phyloP scores from a whole-genome alignment of 2,888 invertebrate genomes.

The Deilephila porcellus region DNA sequence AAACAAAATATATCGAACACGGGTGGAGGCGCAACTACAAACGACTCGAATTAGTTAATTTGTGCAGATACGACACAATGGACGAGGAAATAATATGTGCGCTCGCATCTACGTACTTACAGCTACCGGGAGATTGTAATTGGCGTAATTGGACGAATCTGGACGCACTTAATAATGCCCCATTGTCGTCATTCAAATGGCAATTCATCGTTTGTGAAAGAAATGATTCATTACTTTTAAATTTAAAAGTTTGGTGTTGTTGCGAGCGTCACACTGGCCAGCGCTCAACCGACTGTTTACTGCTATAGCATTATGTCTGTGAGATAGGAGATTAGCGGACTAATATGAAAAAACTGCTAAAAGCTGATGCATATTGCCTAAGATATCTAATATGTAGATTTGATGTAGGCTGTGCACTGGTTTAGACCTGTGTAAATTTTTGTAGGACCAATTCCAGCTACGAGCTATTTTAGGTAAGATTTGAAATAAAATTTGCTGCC shows the following conservation, averaged over 20 bases:
- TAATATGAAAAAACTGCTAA: too few relatives aligned
- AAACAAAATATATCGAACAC: conserved; percentile 39
- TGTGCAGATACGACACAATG: conserved; percentile 82
- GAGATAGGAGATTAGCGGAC: neutral
- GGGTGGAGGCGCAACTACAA: conserved; percentile 47
- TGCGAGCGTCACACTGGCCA: conserved; percentile 28
- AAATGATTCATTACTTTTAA: conserved; percentile 78
- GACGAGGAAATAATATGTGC: conserved; percentile 80
- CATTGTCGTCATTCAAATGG: conserved; percentile 81
- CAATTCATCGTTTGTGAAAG: conserved; percentile 81
- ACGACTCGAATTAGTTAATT: conserved; percentile 80
- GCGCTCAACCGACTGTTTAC: neutral
- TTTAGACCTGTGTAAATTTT: too few relatives aligned
- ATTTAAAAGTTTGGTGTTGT: conserved; percentile 64
- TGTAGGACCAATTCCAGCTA: too few relatives aligned
- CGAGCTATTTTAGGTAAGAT: too few relatives aligned
- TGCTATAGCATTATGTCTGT: neutral
- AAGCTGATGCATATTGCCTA: too few relatives aligned
- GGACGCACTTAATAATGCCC: conserved; percentile 81
- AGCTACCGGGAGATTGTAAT: conserved; percentile 80
- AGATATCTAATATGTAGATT: too few relatives aligned
- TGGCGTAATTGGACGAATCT: conserved; percentile 84
- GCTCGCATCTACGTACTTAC: conserved; percentile 60
- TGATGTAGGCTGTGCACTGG: too few relatives aligned
- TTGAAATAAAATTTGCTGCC: too few relatives aligned